phyloP scores from a whole-genome alignment of 2,113 vertebrate genomes.

The Engystomops pustulosus region DNA sequence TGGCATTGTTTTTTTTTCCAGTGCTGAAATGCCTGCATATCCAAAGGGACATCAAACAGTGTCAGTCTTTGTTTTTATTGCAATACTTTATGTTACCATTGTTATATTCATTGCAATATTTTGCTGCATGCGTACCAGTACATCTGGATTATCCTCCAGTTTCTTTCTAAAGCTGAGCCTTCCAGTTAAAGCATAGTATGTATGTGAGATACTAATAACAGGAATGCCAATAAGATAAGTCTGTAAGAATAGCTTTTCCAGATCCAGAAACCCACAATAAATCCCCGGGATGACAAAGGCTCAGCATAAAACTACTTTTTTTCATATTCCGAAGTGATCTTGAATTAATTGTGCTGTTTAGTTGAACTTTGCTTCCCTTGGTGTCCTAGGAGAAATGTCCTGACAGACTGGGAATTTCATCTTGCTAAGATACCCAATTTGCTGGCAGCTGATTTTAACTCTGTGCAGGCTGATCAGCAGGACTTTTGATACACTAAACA shows the following conservation, averaged over 20 bases:
- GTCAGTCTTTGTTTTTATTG: slow-evolving; percentile 43
- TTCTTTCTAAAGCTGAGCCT: slow-evolving; percentile 69
- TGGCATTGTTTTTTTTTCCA: slow-evolving; percentile 4
- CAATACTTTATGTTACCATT: slow-evolving; percentile 56
- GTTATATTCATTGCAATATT: slow-evolving; percentile 57
- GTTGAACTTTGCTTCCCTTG: slow-evolving; percentile 71
- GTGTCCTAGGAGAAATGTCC: slow-evolving; percentile 75
- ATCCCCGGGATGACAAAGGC: slow-evolving; percentile 65
- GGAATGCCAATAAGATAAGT: slow-evolving; percentile 69
- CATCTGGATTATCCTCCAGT: slow-evolving; percentile 62
- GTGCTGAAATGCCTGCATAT: slow-evolving; percentile 16
- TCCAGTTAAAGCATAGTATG: slow-evolving; percentile 62
- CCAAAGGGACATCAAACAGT: slow-evolving; percentile 42
- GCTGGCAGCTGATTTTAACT: slow-evolving; percentile 66
- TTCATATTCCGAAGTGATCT: slow-evolving; percentile 66
- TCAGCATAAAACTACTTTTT: slow-evolving; percentile 63
- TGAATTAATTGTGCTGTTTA: slow-evolving; percentile 71
- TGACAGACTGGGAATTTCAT: slow-evolving; percentile 73
- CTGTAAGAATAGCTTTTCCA: slow-evolving; percentile 68
- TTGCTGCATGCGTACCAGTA: slow-evolving; percentile 64
- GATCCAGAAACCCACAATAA: slow-evolving; percentile 67
- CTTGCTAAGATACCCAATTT: slow-evolving; percentile 74
- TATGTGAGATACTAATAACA: slow-evolving; percentile 61
- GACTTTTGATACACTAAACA: slow-evolving; percentile 68
- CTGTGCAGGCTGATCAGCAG: slow-evolving; percentile 63